These are phyloP conservation scores for Triops cancriformis DNA, from an alignment of 1,140 invertebrate genomes.

Conservation along the genomic window DNA sequence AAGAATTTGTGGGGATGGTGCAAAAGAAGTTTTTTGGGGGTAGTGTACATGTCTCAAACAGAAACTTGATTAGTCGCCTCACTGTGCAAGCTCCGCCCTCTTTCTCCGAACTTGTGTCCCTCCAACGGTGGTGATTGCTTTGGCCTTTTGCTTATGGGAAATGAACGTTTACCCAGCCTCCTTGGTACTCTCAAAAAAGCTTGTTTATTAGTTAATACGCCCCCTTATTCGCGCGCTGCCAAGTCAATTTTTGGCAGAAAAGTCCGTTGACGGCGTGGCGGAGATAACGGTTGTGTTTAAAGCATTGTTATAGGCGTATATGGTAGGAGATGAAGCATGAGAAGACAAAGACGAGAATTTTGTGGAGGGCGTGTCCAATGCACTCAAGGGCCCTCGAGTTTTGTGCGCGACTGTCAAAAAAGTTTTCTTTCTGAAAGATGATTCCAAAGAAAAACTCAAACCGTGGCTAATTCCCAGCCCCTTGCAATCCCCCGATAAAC, in stretches of 20 bases:
- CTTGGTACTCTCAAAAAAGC: neutral
- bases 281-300: neutral
- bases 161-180: constrained; percentile 9
- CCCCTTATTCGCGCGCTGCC: neutral
- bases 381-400: neutral
- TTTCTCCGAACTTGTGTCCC: neutral
- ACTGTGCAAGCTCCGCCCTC: constrained; percentile 11
- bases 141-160: constrained; percentile 10
- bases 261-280: neutral
- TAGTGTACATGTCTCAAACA: neutral
- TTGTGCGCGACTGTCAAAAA: constrained; percentile 8
- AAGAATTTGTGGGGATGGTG: neutral
- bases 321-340: neutral
- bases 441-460: constrained; percentile 9
- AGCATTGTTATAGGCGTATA: neutral
- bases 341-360: neutral
- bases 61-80: neutral
- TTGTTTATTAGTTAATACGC: neutral
- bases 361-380: neutral
- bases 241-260: neutral
- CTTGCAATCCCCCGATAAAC: neutral
- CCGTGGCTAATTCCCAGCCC: neutral
- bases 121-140: constrained; percentile 10
- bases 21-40: neutral
- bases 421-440: neutral